Evolutionary conservation across 64 coral and sea anemone species (phyloP).

Genomic region (Catalaphyllia jardinei): DNA sequence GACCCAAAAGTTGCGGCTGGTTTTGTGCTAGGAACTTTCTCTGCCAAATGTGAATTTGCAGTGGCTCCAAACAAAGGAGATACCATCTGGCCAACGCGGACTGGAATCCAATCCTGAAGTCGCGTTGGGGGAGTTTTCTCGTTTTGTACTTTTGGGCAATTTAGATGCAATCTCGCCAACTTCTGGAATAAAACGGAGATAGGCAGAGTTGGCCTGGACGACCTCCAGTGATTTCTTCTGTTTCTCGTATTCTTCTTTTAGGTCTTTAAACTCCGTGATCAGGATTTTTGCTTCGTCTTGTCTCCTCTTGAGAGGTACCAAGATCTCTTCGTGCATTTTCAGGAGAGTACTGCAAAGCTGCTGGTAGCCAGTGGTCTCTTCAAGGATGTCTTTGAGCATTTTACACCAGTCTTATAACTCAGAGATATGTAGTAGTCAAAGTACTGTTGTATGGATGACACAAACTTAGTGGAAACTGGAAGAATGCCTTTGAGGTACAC

Average conservation of each 20-base stretch:
- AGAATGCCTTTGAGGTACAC: slow-evolving; percentile 24
- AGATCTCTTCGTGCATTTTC: slow-evolving; percentile 46
- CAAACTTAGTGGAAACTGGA: background rate
- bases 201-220: too few species aligned
- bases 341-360: background rate
- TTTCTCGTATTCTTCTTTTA: slow-evolving; percentile 4
- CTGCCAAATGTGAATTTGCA: background rate
- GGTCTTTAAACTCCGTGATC: background rate
- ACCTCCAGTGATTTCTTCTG: too few species aligned
- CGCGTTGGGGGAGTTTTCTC: too few species aligned
- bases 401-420: slow-evolving; percentile 18
- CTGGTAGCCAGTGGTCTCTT: slow-evolving; percentile 6
- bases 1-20: background rate
- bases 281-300: slow-evolving; percentile 29
- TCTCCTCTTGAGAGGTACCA: slow-evolving; percentile 31
- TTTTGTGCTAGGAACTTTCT: background rate
- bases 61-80: background rate
- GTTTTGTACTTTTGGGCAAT: too few species aligned
- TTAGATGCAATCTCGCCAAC: too few species aligned
- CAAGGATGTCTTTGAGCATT: background rate
- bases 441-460: background rate
- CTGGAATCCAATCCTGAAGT: too few species aligned
- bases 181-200: too few species aligned
- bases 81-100: too few species aligned
- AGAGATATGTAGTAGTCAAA: slow-evolving; percentile 18